Base-by-base conservation (phyloP, 2,888 invertebrate genomes). In the Odontocerum albicorne region DNA sequence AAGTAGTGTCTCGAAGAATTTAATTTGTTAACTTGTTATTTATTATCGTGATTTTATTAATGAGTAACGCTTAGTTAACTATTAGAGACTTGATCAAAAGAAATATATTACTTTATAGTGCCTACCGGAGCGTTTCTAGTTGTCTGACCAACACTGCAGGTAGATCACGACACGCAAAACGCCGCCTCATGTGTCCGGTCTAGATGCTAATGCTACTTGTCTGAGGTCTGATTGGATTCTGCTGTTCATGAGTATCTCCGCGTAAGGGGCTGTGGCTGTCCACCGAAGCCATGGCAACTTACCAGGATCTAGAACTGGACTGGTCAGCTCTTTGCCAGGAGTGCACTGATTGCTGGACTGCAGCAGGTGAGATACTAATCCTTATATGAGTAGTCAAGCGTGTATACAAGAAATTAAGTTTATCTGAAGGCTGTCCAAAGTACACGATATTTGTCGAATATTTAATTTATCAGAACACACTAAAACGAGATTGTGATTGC, bases 291-390 rank as follows among this genome's bases (percentile, higher is more conserved):
- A 85, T 85, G 85, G 85, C 85, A 65, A 82, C 79, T 69, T 82
- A 81, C 69, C 75, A 80, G 66, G 85, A 86, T 67, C 76, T 86
- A 64, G 74, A 82, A 66, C 76, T 78, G 68, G 86, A 86, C 69
- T 86, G 86, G 85, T 76, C 77, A 63, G 73, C 79, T 68, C 75
- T 85, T 52, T 81, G 81, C 67, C 81, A 81, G 71, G 82, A 83
- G 62, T 81, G 80, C 62, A 73, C 80, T 17, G 81, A 82, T 63
- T 81, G 80, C 70, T 85, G 85, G 85, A 82, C 83, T 22, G 66
- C 72, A 21, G 74, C 80, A 74, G 85, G 85, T 85, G 66, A 79
- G 77, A 19, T 12, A 6, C 27, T 10, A 27, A 27, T n/a, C n/a
- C n/a, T n/a, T n/a, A n/a, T n/a, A n/a, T n/a, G n/a, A n/a, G n/a